Conservation (phyloP, 2,888 invertebrate genomes). For the Molanna angustata region DNA sequence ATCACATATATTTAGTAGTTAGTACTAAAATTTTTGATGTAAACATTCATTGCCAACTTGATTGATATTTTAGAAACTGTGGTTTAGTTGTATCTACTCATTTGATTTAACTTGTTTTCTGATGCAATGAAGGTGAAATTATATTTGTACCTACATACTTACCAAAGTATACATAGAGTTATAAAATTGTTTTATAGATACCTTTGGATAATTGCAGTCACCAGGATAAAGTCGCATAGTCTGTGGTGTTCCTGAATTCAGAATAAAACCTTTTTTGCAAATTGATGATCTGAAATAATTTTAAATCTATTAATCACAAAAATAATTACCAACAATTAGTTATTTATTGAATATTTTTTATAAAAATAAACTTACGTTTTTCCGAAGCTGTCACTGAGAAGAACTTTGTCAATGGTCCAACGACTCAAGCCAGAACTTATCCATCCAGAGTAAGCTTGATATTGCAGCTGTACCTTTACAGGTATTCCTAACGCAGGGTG, state of each 20-base stretch:
- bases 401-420: constrained; percentile 79
- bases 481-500: constrained; percentile 82
- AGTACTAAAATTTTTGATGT: too few species aligned
- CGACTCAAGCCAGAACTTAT: constrained; percentile 77
- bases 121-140: too few species aligned
- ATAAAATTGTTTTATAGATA: constrained; percentile 1
- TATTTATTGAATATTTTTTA: neutral
- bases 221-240: constrained; percentile 73
- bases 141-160: too few species aligned
- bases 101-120: too few species aligned
- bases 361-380: constrained; percentile 57
- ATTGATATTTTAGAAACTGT: too few species aligned
- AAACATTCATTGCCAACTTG: too few species aligned
- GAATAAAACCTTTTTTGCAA: constrained; percentile 70
- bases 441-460: constrained; percentile 90
- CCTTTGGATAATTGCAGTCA: constrained; percentile 63
- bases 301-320: too few species aligned
- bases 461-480: constrained; percentile 69
- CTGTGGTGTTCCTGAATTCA: constrained; percentile 71
- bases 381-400: constrained; percentile 81
- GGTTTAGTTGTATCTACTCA: too few species aligned
- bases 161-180: too few species aligned
- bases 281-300: constrained; percentile 66
- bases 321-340: too few species aligned
- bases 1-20: too few species aligned